A percentile compares a stretch with the other conserved stretches of the same genome.
These are phyloP conservation scores for Campoletis sonorensis DNA, from an alignment of 1,140 invertebrate genomes.

Conservation along the genomic window DNA sequence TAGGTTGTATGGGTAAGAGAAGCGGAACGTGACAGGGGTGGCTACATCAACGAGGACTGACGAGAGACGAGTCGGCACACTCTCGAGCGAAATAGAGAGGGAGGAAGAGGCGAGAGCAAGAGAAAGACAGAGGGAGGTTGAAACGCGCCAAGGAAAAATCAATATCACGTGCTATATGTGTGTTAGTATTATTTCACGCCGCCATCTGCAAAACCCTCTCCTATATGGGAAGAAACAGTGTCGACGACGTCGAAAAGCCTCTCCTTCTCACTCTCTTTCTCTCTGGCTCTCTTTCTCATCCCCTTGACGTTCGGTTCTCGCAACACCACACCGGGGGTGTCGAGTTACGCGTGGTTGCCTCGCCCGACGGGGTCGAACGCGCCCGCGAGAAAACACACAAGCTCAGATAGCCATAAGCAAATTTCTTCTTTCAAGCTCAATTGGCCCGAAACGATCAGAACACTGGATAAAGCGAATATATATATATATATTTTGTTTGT, in stretches of 20 bases:
- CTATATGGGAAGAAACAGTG: conserved; percentile 20
- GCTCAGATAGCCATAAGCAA: conserved; percentile 43
- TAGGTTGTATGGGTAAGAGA: neutral
- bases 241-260: conserved; percentile 8
- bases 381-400: neutral
- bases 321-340: conserved; percentile 19
- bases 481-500: conserved; percentile 12
- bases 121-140: conserved; percentile 54
- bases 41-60: conserved; percentile 33
- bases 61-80: conserved; percentile 26
- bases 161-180: conserved; percentile 61
- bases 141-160: conserved; percentile 60
- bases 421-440: conserved; percentile 43
- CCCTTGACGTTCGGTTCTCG: conserved; percentile 13
- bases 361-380: conserved; percentile 34
- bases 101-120: conserved; percentile 52
- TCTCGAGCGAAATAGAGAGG: conserved; percentile 23
- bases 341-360: conserved; percentile 40
- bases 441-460: conserved; percentile 29
- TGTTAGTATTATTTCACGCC: conserved; percentile 66
- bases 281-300: conserved; percentile 2
- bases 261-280: neutral
- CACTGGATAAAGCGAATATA: neutral
- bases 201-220: conserved; percentile 49
- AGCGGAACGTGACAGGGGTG: conserved; percentile 42